phyloP scores from a whole-genome alignment of 2,797 vertebrate genomes.

The Anolis apletophallus region DNA sequence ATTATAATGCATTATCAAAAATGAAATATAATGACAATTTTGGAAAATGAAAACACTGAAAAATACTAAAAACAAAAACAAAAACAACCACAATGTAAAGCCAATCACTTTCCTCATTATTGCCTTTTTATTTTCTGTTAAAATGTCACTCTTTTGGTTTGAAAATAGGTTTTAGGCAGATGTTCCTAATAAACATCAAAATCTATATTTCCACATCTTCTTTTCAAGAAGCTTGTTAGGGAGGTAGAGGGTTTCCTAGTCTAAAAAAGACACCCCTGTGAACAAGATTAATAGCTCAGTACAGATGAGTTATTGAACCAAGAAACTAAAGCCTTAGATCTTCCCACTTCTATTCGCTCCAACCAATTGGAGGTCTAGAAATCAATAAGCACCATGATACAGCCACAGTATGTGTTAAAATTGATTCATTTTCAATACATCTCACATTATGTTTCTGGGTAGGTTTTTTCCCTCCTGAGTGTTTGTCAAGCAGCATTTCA shows the following conservation, averaged over 20 bases:
- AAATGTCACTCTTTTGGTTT: slow-evolving; percentile 37
- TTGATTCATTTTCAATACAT: not conserved
- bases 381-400: slow-evolving; percentile 36
- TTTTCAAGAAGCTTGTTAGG: slow-evolving; percentile 23
- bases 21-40: not conserved
- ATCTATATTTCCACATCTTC: slow-evolving; percentile 25
- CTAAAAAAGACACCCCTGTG: slow-evolving; percentile 2
- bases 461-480: not conserved
- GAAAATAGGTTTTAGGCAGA: slow-evolving; percentile 33
- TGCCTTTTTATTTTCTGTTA: slow-evolving; percentile 16
- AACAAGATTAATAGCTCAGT: slow-evolving; percentile 43
- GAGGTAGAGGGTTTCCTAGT: slow-evolving; percentile 32
- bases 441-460: not conserved
- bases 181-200: slow-evolving; percentile 37
- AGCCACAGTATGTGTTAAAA: slow-evolving; percentile 30
- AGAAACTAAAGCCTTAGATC: slow-evolving; percentile 21
- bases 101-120: slow-evolving; percentile 32
- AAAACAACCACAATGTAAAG: slow-evolving; percentile 29
- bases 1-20: not conserved
- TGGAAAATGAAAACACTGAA: not conserved
- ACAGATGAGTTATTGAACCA: slow-evolving; percentile 24
- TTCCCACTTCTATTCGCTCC: slow-evolving; percentile 44
- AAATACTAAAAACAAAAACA: too few species aligned
- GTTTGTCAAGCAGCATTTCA: not conserved
- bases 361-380: slow-evolving; percentile 49